Conservation (phyloP, 2,113 vertebrate species). For the Psittacus erithacus region DNA sequence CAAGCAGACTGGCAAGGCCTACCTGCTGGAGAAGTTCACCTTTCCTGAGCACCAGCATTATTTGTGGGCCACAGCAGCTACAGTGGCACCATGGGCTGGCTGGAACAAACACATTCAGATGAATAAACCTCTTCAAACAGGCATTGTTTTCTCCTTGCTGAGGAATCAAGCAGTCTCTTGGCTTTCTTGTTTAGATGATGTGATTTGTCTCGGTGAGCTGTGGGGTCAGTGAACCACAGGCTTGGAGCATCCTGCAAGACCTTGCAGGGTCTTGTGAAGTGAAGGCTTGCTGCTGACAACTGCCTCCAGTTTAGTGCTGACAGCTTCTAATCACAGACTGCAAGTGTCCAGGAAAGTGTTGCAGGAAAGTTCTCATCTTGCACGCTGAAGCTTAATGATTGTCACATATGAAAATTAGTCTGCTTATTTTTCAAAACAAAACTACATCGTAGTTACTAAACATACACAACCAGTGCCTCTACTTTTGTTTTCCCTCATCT, state of each 20-base stretch:
- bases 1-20: no score
- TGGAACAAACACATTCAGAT: neutral
- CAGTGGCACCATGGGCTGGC: neutral
- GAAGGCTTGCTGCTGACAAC: neutral
- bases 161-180: neutral
- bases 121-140: neutral
- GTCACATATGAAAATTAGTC: fast-evolving
- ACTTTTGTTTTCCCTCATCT: fast-evolving
- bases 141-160: neutral
- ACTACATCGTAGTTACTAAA: neutral
- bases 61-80: neutral
- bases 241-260: neutral
- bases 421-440: neutral
- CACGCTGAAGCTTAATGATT: neutral
- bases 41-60: neutral
- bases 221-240: neutral
- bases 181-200: neutral
- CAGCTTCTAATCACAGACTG: neutral
- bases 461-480: neutral
- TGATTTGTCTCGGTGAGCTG: neutral
- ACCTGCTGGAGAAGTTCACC: neutral
- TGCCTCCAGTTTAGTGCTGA: neutral
- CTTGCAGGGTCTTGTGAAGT: fast-evolving
- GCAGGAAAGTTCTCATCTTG: neutral
- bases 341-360: neutral